A percentile compares a stretch with the other conserved stretches of the same genome.
Conservation (phyloP, 2,797 vertebrate genomes). For the Brachyalestes nurse region DNA sequence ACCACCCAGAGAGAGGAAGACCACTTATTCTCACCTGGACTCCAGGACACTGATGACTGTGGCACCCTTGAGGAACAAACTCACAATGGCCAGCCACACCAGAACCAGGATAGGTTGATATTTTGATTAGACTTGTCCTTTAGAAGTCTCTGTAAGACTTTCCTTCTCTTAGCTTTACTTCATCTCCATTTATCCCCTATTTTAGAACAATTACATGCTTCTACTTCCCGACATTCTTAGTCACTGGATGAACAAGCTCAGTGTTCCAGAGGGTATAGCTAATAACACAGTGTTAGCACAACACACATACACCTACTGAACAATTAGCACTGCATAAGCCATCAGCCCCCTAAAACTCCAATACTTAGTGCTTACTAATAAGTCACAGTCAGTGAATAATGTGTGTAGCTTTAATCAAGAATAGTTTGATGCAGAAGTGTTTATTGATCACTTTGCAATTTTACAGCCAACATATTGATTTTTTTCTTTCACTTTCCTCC, state of each 20-base stretch:
- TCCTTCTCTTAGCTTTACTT: slow-evolving; percentile 15
- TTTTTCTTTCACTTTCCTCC: slow-evolving; percentile 30
- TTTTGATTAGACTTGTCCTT: neutral
- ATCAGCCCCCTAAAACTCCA: slow-evolving; percentile 47
- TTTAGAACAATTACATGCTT: slow-evolving; percentile 17
- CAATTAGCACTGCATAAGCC: slow-evolving; percentile 62
- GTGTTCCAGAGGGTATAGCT: slow-evolving; percentile 28
- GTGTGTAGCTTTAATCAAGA: slow-evolving; percentile 51
- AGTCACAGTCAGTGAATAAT: slow-evolving; percentile 49
- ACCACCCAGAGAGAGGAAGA: too few species aligned
- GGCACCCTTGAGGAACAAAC: too few species aligned
- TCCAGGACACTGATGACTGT: neutral
- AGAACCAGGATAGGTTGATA: neutral
- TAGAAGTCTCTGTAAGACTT: slow-evolving; percentile 14
- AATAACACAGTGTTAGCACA: slow-evolving; percentile 43
- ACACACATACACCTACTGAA: slow-evolving; percentile 42
- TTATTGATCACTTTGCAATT: slow-evolving; percentile 54
- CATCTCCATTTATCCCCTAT: slow-evolving; percentile 5
- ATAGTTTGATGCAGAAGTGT: slow-evolving; percentile 45
- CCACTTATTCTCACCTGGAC: too few species aligned
- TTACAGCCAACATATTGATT: slow-evolving; percentile 41
- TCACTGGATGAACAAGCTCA: slow-evolving; percentile 46
- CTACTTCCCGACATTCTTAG: slow-evolving; percentile 34
- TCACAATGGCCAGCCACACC: too few species aligned
- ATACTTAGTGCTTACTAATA: slow-evolving; percentile 46